Evolutionary conservation across 2,797 vertebrate genomes (phyloP).

Genomic region (Sebastes minor): DNA sequence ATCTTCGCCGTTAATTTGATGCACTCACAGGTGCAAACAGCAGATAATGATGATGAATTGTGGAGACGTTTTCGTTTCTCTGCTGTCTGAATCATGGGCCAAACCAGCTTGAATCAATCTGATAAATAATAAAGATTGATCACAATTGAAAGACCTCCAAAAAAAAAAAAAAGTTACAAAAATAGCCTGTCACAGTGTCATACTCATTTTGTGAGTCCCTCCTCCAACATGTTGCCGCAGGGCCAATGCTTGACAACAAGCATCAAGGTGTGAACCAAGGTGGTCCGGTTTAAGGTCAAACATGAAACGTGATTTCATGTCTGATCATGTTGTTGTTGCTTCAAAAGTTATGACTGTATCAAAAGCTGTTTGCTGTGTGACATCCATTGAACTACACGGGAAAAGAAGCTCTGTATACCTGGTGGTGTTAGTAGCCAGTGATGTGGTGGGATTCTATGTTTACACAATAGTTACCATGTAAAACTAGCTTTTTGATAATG

Average conservation of each 20-base stretch:
- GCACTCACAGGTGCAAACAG: conserved; percentile 10
- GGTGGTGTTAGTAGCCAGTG: too few relatives aligned
- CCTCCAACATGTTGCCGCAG: neutral
- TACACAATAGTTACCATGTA: neutral
- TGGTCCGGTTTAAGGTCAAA: neutral
- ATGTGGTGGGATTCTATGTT: too few relatives aligned
- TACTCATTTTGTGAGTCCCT: too few relatives aligned
- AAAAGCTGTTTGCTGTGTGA: neutral
- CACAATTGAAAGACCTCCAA: neutral
- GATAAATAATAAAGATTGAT: neutral
- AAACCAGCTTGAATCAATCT: neutral
- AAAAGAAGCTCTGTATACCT: neutral
- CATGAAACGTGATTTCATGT: neutral
- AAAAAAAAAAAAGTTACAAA: too few relatives aligned
- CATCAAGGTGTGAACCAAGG: neutral
- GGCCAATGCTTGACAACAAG: neutral
- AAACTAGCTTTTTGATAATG: too few relatives aligned
- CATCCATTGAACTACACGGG: neutral
- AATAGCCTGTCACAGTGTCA: too few relatives aligned
- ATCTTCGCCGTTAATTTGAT: neutral
- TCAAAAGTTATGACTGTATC: neutral
- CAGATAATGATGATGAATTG: conserved; percentile 36
- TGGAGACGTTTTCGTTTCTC: neutral
- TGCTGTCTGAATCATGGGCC: neutral
- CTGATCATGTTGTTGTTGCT: neutral